phyloP scores from a whole-genome alignment of 2,888 invertebrate species.

The Machimus atricapillus region DNA sequence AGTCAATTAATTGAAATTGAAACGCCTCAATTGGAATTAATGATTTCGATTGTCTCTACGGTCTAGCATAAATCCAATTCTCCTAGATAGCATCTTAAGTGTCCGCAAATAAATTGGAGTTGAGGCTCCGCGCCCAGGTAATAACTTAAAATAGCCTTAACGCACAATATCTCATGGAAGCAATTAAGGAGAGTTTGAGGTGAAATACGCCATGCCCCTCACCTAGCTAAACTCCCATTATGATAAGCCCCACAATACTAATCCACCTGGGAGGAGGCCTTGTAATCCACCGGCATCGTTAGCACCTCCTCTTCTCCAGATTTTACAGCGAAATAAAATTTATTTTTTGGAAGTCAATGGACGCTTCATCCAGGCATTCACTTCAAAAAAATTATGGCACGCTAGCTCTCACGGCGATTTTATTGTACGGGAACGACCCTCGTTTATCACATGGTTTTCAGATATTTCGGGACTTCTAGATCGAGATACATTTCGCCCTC shows the following conservation, averaged over 20 bases:
- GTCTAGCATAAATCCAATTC: not conserved
- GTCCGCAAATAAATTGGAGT: not conserved
- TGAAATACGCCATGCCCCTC: not conserved
- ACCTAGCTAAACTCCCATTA: not conserved
- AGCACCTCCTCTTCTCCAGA: slow-evolving; percentile 14
- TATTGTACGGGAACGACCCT: not conserved
- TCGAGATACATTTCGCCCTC: not conserved
- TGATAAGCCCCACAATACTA: not conserved
- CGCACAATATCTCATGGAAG: not conserved
- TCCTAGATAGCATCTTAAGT: not conserved
- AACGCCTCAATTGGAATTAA: not conserved
- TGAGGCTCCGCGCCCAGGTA: not conserved
- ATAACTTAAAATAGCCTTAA: not conserved
- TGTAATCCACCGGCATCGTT: not conserved
- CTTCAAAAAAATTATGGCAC: slow-evolving; percentile 19
- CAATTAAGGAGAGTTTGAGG: not conserved
- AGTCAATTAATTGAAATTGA: not conserved
- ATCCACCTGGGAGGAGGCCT: not conserved
- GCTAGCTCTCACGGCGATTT: not conserved
- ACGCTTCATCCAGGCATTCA: not conserved
- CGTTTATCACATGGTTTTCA: slow-evolving; percentile 30
- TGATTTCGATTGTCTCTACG: not conserved
- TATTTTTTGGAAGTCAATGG: slow-evolving; percentile 21
- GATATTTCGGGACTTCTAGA: not conserved
- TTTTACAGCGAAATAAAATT: slow-evolving; percentile 22